phyloP scores from a whole-genome alignment of 2,888 invertebrate species.

The Celastrina argiolus region DNA sequence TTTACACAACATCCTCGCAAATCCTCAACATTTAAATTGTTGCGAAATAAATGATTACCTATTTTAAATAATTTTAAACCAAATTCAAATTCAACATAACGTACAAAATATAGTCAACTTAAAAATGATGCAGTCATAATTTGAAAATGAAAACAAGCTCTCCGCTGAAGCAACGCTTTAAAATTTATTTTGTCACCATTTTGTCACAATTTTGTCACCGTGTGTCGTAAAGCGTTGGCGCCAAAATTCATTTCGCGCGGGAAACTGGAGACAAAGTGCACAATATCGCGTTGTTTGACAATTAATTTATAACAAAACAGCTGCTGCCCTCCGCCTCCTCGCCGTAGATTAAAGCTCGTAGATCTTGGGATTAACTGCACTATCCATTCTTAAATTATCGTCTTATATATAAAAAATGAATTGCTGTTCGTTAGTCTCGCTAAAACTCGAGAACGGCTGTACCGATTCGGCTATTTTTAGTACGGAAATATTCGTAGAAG shows the following conservation, averaged over 20 bases:
- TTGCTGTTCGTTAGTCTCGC: no score
- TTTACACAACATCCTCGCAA: not conserved
- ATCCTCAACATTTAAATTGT: not conserved
- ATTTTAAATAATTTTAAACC: not conserved
- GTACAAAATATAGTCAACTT: not conserved
- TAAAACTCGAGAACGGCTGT: no score
- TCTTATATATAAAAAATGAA: no score
- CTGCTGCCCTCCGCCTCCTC: not conserved
- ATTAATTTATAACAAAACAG: conserved; percentile 5
- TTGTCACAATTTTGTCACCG: not conserved
- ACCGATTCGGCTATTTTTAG: no score
- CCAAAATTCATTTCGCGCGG: conserved; percentile 1
- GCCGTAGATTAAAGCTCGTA: not conserved
- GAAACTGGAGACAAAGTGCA: not conserved
- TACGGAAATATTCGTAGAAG: no score
- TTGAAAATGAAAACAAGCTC: not conserved
- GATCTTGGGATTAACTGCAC: not conserved
- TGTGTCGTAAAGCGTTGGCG: not conserved
- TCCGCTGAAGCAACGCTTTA: conserved; percentile 1
- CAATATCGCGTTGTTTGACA: not conserved
- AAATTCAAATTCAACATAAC: no score
- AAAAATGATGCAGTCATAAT: not conserved
- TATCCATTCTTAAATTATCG: not conserved
- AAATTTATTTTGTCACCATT: not conserved
- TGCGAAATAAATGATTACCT: not conserved